Percentiles rank a stretch among this genome's conserved stretches.
Evolutionary conservation across 2,888 invertebrate species (phyloP).

Genomic region (Heliconius sara): DNA sequence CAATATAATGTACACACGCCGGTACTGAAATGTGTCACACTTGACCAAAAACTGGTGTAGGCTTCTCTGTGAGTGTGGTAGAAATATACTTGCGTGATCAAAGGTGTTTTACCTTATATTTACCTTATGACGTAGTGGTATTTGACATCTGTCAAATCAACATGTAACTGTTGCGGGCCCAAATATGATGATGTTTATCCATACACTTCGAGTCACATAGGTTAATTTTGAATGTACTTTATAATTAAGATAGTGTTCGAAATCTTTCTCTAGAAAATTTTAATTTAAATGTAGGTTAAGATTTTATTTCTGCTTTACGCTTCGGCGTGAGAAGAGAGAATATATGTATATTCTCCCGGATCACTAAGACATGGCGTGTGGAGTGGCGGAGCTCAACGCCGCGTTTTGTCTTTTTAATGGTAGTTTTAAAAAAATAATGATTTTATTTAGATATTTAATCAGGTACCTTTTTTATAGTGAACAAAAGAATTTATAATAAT

Average conservation of each 20-base stretch:
- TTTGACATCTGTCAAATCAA: not conserved
- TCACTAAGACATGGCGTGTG: not conserved
- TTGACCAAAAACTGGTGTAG: conserved; percentile 22
- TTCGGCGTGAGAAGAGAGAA: not conserved
- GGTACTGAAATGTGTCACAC: conserved; percentile 33
- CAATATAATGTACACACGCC: conserved; percentile 27
- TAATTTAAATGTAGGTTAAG: too few relatives aligned
- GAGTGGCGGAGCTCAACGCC: not conserved
- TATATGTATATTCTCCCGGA: not conserved
- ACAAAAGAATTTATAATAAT: conserved; percentile 25
- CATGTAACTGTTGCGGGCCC: not conserved
- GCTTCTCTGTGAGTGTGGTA: conserved; percentile 30
- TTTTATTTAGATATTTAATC: not conserved
- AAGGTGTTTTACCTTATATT: not conserved
- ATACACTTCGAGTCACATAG: too few relatives aligned
- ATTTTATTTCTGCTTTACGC: too few relatives aligned
- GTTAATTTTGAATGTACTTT: too few relatives aligned
- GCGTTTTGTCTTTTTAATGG: not conserved
- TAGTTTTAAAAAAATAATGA: too few relatives aligned
- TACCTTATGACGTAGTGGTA: not conserved
- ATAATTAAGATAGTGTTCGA: too few relatives aligned
- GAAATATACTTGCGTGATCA: conserved; percentile 22
- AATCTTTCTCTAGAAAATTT: too few relatives aligned
- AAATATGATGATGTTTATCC: not conserved
- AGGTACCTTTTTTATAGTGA: not conserved